A percentile compares a stretch with the other conserved stretches of the same genome.
Evolutionary conservation across 2,113 vertebrate genomes (phyloP).

Genomic region (Furnarius figulus): DNA sequence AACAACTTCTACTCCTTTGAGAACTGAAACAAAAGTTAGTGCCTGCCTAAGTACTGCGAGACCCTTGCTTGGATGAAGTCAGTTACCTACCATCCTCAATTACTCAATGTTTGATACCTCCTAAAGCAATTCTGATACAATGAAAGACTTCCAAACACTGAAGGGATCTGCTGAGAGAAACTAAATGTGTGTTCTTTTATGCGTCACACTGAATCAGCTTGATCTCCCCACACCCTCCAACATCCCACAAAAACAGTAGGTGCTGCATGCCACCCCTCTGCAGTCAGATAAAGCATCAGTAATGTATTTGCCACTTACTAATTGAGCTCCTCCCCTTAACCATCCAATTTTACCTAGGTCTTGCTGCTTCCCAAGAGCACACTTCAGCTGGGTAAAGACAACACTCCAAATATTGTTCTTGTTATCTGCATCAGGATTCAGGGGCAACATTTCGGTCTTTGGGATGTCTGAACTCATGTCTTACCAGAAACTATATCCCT

Average conservation of each 20-base stretch:
- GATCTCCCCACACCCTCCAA: conserved; percentile 61
- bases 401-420: not conserved
- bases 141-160: not conserved
- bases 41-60: not conserved
- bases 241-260: conserved; percentile 42
- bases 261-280: conserved; percentile 37
- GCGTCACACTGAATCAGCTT: conserved; percentile 39
- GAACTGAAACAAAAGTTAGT: not conserved
- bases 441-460: not conserved
- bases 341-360: not conserved
- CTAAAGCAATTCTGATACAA: not conserved
- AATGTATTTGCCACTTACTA: not conserved
- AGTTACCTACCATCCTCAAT: not conserved
- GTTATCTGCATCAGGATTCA: not conserved
- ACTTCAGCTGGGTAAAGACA: not conserved
- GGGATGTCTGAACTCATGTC: not conserved
- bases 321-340: conserved; percentile 21
- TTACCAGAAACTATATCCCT: not conserved
- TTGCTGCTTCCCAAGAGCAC: not conserved
- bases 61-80: not conserved
- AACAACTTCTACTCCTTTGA: not conserved
- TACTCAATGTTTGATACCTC: not conserved
- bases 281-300: conserved; percentile 18
- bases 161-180: conserved; percentile 31
- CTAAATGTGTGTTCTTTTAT: not conserved